Conservation (phyloP, 1,140 invertebrate species). For the Bombyx mandarina region DNA sequence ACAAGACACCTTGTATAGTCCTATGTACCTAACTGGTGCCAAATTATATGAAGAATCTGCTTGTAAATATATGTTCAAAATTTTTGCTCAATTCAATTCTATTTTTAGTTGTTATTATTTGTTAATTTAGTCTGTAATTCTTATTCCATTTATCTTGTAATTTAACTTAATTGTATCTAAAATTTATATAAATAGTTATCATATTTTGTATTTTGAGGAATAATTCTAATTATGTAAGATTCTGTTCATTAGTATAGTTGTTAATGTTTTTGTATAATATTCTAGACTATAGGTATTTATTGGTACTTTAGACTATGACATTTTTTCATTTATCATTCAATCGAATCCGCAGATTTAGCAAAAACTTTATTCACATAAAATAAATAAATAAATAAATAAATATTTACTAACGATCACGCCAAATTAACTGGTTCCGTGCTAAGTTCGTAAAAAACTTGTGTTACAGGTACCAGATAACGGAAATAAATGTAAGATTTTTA, state of each 20-base stretch:
- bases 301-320: no score
- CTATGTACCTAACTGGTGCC: conserved; percentile 59
- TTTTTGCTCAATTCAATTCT: conserved; percentile 7
- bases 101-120: background rate
- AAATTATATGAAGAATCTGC: conserved; percentile 34
- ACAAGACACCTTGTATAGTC: conserved; percentile 36
- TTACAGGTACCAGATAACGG: no score
- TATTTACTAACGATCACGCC: no score
- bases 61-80: conserved; percentile 20
- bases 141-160: background rate
- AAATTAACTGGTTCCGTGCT: no score
- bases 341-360: no score
- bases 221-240: background rate
- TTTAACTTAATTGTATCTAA: background rate
- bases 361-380: no score
- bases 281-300: background rate
- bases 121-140: background rate
- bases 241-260: conserved; percentile 1
- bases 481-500: no score
- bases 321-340: no score
- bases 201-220: background rate
- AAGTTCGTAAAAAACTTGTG: no score
- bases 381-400: no score
- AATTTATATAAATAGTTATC: background rate
- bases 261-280: background rate